Percentiles rank a stretch among this genome's conserved stretches.
phyloP scores from a whole-genome alignment of 2,113 vertebrate species.

The Macroglossus sobrinus region DNA sequence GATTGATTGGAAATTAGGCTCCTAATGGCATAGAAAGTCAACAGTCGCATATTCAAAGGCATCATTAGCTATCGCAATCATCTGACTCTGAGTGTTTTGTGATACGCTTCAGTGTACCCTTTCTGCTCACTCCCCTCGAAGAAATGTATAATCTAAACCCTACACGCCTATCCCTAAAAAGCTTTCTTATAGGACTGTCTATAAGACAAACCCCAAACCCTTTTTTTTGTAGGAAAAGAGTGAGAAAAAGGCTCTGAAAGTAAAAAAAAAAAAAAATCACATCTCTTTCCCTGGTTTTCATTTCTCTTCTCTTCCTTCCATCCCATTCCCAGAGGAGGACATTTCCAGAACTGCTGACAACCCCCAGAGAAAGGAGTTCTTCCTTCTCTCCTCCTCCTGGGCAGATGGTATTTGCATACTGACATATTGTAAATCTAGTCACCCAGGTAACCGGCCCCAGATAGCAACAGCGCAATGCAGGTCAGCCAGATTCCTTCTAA shows the following conservation, averaged over 20 bases:
- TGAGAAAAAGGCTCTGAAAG: neutral
- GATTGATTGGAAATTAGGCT: neutral
- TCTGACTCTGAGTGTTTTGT: neutral
- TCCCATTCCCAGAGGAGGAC: neutral
- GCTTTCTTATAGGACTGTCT: no score
- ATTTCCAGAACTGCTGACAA: slow-evolving; percentile 30
- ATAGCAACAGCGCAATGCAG: slow-evolving; percentile 72
- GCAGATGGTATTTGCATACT: slow-evolving; percentile 81
- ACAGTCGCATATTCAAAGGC: neutral
- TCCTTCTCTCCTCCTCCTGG: slow-evolving; percentile 55
- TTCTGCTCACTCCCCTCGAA: neutral
- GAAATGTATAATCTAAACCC: neutral
- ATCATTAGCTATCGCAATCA: neutral
- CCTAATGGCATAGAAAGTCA: neutral
- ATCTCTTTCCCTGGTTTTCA: neutral
- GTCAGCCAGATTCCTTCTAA: slow-evolving; percentile 69
- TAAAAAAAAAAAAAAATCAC: neutral
- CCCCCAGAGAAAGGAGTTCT: slow-evolving; percentile 1
- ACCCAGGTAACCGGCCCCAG: slow-evolving; percentile 74
- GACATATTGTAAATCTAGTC: slow-evolving; percentile 79
- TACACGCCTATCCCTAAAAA: neutral
- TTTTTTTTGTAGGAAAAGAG: neutral
- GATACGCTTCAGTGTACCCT: neutral
- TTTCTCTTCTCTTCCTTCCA: neutral
- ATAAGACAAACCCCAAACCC: neutral